Conservation (phyloP, 2,797 vertebrate species). For the Bryconaethiops microstoma region DNA sequence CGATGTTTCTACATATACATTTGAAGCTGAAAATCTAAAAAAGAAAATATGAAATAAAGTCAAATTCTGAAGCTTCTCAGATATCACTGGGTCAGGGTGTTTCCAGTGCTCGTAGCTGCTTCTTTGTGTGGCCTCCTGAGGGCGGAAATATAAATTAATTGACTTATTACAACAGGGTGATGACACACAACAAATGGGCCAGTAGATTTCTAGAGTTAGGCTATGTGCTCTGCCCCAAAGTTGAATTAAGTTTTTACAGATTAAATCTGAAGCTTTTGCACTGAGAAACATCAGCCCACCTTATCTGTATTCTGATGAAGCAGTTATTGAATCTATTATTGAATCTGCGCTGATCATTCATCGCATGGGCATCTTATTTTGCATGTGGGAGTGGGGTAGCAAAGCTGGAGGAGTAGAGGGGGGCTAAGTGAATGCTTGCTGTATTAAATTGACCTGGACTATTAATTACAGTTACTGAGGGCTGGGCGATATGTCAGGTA, state of each 20-base stretch:
- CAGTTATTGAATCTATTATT: neutral
- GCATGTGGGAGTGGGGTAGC: neutral
- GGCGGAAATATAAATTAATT: slow-evolving; percentile 26
- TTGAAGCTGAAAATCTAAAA: neutral
- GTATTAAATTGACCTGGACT: neutral
- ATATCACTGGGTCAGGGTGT: neutral
- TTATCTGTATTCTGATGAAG: neutral
- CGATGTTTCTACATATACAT: neutral
- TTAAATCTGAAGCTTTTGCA: neutral
- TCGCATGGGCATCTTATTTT: neutral
- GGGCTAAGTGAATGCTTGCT: neutral
- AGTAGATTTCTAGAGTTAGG: neutral
- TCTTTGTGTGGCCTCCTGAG: neutral
- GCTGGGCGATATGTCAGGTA: too few relatives aligned
- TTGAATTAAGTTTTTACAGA: neutral
- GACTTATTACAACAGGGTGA: slow-evolving; percentile 8
- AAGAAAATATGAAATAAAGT: neutral
- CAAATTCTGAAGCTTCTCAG: neutral
- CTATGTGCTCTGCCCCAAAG: neutral
- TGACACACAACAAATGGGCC: slow-evolving; percentile 18
- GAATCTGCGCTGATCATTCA: neutral
- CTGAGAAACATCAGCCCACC: neutral
- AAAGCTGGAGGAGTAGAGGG: neutral
- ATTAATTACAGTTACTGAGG: neutral
- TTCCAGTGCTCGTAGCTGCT: neutral